phyloP scores from a whole-genome alignment of 2,113 vertebrate species.

The Forbesichthys agassizii region DNA sequence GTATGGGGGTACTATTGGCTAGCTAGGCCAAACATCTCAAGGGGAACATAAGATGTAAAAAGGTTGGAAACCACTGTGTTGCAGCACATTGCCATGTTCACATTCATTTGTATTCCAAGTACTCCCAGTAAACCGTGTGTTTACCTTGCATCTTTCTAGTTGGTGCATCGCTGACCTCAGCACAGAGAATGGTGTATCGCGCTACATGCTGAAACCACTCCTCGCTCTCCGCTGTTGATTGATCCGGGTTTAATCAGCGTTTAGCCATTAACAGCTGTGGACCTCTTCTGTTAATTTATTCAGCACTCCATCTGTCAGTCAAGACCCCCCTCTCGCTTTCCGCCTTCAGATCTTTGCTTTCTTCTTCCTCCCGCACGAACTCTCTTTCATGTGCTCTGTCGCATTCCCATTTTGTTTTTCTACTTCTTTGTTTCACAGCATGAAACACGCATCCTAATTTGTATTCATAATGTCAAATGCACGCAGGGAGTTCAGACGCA shows the following conservation, averaged over 20 bases:
- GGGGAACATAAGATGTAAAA: too few species aligned
- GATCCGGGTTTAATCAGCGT: conserved; percentile 66
- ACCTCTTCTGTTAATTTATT: conserved; percentile 54
- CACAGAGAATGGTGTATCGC: conserved; percentile 30
- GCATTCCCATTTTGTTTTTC: not conserved
- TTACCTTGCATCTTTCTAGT: not conserved
- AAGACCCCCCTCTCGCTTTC: conserved; percentile 20
- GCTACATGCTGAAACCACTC: conserved; percentile 40
- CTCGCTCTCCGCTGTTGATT: conserved; percentile 46
- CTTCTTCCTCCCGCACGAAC: not conserved
- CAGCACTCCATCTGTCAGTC: conserved; percentile 29
- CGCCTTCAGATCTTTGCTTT: not conserved
- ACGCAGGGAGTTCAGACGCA: too few species aligned
- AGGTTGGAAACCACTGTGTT: too few species aligned
- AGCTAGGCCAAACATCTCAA: too few species aligned
- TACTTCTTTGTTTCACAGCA: not conserved
- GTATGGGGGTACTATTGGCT: too few species aligned
- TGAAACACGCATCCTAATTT: too few species aligned
- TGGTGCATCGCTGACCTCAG: not conserved
- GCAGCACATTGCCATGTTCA: too few species aligned
- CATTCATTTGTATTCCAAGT: too few species aligned
- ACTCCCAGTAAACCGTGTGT: too few species aligned
- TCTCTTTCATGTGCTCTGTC: conserved; percentile 3
- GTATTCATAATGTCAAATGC: too few species aligned
- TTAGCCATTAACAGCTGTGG: conserved; percentile 58